Evolutionary conservation across 64 coral and sea anemone genomes (phyloP), one percentile per base, ranked within the genome.

Genomic region (Montipora sp.): DNA sequence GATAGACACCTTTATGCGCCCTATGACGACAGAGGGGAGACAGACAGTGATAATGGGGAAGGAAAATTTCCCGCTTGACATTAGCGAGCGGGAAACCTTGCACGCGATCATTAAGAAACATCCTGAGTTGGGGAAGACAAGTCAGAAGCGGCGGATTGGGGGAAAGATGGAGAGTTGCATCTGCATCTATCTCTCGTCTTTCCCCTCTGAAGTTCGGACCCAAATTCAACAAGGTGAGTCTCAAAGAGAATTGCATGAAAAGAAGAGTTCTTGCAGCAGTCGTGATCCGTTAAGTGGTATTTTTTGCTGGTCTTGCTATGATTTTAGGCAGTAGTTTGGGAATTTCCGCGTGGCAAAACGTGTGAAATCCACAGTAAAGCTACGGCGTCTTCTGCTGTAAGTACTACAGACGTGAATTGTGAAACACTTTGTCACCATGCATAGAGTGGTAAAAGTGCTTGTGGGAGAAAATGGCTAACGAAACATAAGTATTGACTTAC

Each of bases 131-230:
- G 70, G 70, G 44, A 88, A 75, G 12, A 58, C 57, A 9, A 88
- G 57, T 58, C 84, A 88, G 47, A 88, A 88, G 48, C 16, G 70
- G 22, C 19, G 68, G 15, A 88, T 88, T 88, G 68, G 14, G 46
- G 84, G 84, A 75, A 88, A 51, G 84, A 88, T 88, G 84, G 70
- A 88, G 84, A 88, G n/a, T 75, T 88, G 84, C 84, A 15, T 88
- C 36, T 88, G 70, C 7, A 75, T 88, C 4, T 88, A 75, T 88
- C 27, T 88, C 18, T 88, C 68, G 22, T 88, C 84, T 75, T 88
- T 88, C 68, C 69, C 70, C 5, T 88, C 84, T 88, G 68, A 88
- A 88, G 84, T 88, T 1, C 19, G 68, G 47, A 8, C 16, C 16
- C 16, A 88, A 88, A 0, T 88, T 75, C 14, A 88, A 88, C 19